Conservation (phyloP, 2,797 vertebrate genomes). For the Cirrhinus molitorella region DNA sequence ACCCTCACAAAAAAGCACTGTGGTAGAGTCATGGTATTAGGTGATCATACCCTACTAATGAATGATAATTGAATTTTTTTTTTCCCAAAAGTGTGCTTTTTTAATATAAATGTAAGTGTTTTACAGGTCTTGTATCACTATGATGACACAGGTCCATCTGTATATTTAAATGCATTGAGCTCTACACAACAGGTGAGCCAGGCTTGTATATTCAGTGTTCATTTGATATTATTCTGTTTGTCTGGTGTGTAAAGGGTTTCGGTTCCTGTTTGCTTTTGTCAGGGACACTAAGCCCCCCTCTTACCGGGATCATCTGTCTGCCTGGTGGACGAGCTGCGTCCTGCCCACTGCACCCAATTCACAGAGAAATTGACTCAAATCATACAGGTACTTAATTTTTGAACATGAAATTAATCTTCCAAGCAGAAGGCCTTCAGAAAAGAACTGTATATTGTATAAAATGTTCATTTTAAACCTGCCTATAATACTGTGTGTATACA, state of each 20-base stretch:
- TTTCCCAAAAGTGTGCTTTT: background rate
- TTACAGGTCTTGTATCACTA: background rate
- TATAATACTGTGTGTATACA: background rate
- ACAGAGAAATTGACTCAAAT: conserved; percentile 11
- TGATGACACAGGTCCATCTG: background rate
- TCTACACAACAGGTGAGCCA: conserved; percentile 50
- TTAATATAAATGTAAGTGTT: no score
- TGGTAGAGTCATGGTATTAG: background rate
- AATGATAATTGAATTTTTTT: background rate
- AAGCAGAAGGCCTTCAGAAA: background rate
- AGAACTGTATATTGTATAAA: background rate
- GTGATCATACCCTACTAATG: background rate
- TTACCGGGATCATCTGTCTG: conserved; percentile 64
- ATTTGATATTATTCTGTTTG: conserved; percentile 62
- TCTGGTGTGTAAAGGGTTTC: conserved; percentile 60
- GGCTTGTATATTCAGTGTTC: conserved; percentile 56
- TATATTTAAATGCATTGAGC: conserved; percentile 42
- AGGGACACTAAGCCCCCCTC: conserved; percentile 63
- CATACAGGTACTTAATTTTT: background rate
- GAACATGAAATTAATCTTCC: background rate
- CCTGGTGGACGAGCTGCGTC: conserved; percentile 58
- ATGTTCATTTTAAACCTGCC: background rate
- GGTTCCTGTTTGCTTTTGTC: conserved; percentile 66
- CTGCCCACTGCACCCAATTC: conserved; percentile 23
- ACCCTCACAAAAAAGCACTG: background rate